These are phyloP conservation scores for Dicaeum eximium DNA, from an alignment of 2,113 vertebrate species.

Conservation along the genomic window DNA sequence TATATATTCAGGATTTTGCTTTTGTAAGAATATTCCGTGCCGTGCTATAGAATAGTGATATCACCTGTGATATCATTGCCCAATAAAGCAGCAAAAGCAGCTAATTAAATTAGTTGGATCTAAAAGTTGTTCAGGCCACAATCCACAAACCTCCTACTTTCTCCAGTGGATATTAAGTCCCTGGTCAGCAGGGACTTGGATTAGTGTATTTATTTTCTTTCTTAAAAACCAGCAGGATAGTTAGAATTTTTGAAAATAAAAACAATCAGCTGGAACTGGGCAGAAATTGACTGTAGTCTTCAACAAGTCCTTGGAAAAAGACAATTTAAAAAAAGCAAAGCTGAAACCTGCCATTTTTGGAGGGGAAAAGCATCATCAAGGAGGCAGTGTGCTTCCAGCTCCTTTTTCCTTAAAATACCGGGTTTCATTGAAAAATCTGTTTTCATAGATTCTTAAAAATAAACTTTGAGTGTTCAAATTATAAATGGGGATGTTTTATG, in stretches of 20 bases:
- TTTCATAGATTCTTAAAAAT: neutral
- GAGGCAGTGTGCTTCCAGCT: neutral
- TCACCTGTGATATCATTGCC: neutral
- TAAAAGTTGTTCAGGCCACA: neutral
- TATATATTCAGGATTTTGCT: neutral
- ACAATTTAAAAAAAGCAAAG: neutral
- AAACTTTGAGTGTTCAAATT: neutral
- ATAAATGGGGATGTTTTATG: neutral
- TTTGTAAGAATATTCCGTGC: neutral
- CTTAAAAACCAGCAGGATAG: neutral
- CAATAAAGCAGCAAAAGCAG: neutral
- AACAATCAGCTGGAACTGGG: neutral
- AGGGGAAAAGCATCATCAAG: neutral
- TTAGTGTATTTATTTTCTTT: neutral
- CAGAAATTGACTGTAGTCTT: neutral
- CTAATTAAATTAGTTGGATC: neutral
- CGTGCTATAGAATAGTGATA: rapidly evolving
- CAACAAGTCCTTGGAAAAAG: neutral
- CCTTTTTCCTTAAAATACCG: neutral
- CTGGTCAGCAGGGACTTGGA: neutral
- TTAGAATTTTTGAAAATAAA: neutral
- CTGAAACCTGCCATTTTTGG: neutral
- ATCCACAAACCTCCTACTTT: neutral
- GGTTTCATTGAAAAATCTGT: neutral
- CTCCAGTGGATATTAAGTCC: neutral